phyloP scores from a whole-genome alignment of 2,797 vertebrate species.

The Propithecus perrieri region DNA sequence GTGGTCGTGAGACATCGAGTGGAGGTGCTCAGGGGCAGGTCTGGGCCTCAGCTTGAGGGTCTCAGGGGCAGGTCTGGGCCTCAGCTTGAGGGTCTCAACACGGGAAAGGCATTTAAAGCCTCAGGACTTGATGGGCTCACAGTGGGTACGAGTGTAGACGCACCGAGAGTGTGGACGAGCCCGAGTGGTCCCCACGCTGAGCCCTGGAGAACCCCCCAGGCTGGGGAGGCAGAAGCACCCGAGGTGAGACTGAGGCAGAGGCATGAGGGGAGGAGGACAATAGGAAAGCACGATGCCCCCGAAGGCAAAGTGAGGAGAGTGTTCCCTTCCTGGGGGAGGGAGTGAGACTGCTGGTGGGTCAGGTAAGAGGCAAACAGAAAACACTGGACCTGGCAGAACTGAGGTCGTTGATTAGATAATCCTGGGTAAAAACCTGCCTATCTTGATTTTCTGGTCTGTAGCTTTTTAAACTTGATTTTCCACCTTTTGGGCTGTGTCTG shows the following conservation, averaged over 20 bases:
- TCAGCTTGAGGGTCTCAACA: not conserved
- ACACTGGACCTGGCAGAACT: too few species aligned
- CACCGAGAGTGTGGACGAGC: too few species aligned
- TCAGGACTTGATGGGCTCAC: accelerated
- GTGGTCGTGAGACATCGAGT: not conserved
- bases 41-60: not conserved
- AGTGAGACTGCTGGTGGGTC: not conserved
- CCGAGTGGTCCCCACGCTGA: too few species aligned
- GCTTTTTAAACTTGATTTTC: not conserved
- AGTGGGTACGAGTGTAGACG: accelerated
- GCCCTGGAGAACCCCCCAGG: not conserved
- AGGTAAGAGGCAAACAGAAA: not conserved
- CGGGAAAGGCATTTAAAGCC: not conserved
- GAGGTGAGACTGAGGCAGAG: not conserved
- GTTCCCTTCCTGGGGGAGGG: not conserved
- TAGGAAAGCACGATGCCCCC: accelerated
- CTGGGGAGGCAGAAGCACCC: not conserved
- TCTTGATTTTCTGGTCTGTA: not conserved
- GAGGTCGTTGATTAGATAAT: not conserved
- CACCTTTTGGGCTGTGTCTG: not conserved
- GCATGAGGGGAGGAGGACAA: too few species aligned
- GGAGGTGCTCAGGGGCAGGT: not conserved
- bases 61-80: accelerated
- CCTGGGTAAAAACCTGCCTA: not conserved
- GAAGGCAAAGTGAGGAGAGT: not conserved